Percentiles rank a stretch among this genome's conserved stretches.
These are phyloP conservation scores for Ctena decussata DNA, from an alignment of 2,888 invertebrate species.

Conservation along the genomic window DNA sequence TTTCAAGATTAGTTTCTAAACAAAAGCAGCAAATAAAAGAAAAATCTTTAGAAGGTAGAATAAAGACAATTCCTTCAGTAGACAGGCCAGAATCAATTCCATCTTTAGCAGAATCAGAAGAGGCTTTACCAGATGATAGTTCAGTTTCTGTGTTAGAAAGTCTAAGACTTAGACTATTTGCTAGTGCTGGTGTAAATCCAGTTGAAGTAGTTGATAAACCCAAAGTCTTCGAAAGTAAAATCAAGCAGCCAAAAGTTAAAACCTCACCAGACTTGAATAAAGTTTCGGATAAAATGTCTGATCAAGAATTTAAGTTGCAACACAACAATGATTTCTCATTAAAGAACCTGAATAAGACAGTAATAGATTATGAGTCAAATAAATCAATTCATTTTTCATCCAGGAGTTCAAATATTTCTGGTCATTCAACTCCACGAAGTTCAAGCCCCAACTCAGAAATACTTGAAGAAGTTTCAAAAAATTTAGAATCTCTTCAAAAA, in stretches of 20 bases:
- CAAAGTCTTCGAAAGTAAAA: slow-evolving; percentile 58
- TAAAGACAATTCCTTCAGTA: not conserved
- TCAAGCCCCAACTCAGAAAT: slow-evolving; percentile 34
- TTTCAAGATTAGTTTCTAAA: not conserved
- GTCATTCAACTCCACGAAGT: slow-evolving; percentile 28
- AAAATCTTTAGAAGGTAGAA: not conserved
- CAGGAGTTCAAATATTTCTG: not conserved
- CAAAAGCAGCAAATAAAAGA: not conserved
- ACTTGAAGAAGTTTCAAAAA: slow-evolving; percentile 52
- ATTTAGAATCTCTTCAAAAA: slow-evolving; percentile 42
- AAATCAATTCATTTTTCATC: not conserved
- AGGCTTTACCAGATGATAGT: not conserved
- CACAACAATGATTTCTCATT: not conserved
- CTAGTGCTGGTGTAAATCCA: slow-evolving; percentile 51
- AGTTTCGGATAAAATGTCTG: not conserved
- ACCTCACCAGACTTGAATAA: not conserved
- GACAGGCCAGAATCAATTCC: not conserved
- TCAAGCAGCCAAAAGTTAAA: slow-evolving; percentile 52
- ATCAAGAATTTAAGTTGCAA: not conserved
- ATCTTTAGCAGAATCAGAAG: not conserved
- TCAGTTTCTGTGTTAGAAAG: slow-evolving; percentile 38
- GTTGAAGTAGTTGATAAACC: slow-evolving; percentile 34
- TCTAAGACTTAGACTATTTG: slow-evolving; percentile 54
- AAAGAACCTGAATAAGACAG: not conserved
- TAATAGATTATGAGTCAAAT: not conserved